Conservation (phyloP, 2,888 invertebrate species). For the Cosmopolites sordidus region DNA sequence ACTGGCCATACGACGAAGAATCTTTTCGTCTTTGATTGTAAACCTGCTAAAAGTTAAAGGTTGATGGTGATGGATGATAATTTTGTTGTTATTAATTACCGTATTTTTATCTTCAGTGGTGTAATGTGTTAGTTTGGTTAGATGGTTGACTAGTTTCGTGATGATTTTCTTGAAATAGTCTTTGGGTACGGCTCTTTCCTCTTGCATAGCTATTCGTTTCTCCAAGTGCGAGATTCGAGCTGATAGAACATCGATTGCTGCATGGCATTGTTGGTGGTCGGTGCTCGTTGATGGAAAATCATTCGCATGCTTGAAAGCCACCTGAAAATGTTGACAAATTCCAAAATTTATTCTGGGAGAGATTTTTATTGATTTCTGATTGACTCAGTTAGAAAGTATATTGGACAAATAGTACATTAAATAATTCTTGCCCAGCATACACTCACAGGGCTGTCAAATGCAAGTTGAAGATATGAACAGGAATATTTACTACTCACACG, state of each 20-base stretch:
- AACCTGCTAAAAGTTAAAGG: neutral
- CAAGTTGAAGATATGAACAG: no score
- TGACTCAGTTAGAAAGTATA: no score
- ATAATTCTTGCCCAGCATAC: no score
- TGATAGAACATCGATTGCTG: constrained; percentile 33
- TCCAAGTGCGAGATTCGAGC: constrained; percentile 40
- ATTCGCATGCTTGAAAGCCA: constrained; percentile 16
- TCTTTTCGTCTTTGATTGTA: constrained; percentile 1
- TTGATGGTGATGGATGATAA: neutral
- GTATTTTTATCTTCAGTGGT: constrained; percentile 13
- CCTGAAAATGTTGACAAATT: constrained; percentile 9
- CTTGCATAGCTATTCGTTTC: constrained; percentile 39
- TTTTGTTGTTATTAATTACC: neutral
- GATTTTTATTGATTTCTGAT: no score
- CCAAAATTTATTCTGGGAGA: no score
- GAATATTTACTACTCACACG: no score
- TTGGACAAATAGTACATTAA: no score
- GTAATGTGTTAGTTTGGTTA: constrained; percentile 25
- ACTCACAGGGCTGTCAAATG: no score
- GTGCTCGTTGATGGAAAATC: constrained; percentile 7
- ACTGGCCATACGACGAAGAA: neutral
- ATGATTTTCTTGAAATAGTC: constrained; percentile 46
- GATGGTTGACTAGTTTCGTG: constrained; percentile 39
- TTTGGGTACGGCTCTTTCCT: constrained; percentile 43
- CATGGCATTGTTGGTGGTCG: constrained; percentile 30